A percentile compares a stretch with the other conserved stretches of the same genome.
Conservation (phyloP, 2,113 vertebrate species). For the Kryptolebias marmoratus region DNA sequence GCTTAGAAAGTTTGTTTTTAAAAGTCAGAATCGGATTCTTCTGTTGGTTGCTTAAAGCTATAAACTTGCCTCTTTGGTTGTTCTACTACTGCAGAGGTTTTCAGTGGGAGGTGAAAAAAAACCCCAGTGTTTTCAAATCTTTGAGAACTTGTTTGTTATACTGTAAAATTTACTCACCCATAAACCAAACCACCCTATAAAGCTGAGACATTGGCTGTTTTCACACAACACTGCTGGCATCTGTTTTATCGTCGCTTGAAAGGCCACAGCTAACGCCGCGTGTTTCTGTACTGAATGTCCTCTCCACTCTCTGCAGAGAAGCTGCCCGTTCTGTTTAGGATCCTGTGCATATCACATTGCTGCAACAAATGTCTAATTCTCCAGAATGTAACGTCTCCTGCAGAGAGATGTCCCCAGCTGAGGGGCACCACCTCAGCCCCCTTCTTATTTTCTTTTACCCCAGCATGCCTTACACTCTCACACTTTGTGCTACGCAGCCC, state of each 20-base stretch:
- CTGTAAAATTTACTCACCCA: not conserved
- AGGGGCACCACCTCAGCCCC: constrained; percentile 15
- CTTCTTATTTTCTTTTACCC: not conserved
- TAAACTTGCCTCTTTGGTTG: not conserved
- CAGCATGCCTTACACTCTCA: not conserved
- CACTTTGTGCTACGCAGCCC: not conserved
- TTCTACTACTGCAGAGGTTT: constrained; percentile 8
- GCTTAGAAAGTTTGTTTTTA: not conserved
- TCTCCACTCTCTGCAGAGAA: constrained; percentile 1
- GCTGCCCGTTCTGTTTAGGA: constrained; percentile 22
- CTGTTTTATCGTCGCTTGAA: not conserved
- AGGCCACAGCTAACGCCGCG: not conserved
- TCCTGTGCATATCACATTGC: not conserved
- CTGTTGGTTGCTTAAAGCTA: not conserved
- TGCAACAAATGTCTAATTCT: not conserved
- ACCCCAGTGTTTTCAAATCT: not conserved
- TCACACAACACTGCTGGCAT: not conserved
- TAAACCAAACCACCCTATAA: not conserved
- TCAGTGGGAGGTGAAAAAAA: not conserved
- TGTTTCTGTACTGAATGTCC: constrained; percentile 11
- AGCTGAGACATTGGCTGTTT: not conserved
- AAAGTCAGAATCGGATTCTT: not conserved
- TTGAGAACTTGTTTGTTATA: not conserved
- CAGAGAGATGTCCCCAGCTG: constrained; percentile 24
- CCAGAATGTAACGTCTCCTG: constrained; percentile 12